Evolutionary conservation across 2,888 invertebrate species (phyloP).

Genomic region (Andrena fulva): DNA sequence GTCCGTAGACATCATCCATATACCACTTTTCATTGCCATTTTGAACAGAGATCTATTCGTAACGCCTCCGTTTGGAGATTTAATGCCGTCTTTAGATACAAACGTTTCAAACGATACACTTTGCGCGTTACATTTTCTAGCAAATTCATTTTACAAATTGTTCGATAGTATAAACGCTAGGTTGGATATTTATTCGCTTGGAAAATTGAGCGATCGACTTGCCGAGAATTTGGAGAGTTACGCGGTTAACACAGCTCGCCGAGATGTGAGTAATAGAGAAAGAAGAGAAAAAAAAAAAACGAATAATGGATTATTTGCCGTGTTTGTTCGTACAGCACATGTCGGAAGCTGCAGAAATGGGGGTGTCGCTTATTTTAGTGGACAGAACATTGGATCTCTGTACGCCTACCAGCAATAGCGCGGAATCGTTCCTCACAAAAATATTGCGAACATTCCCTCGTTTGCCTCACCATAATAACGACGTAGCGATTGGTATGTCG

Average conservation of each 20-base stretch:
- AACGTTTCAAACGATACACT: constrained; percentile 74
- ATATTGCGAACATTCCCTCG: constrained; percentile 87
- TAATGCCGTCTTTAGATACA: constrained; percentile 87
- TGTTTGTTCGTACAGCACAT: constrained; percentile 49
- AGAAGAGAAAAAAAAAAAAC: background rate
- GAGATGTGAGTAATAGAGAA: constrained; percentile 85
- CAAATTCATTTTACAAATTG: constrained; percentile 78
- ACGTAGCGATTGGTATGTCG: constrained; percentile 89
- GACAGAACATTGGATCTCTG: constrained; percentile 89
- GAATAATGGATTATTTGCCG: background rate
- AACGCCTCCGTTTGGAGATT: constrained; percentile 87
- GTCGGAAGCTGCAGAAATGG: constrained; percentile 76
- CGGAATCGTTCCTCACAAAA: constrained; percentile 88
- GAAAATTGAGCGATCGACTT: constrained; percentile 87
- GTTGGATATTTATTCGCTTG: constrained; percentile 89
- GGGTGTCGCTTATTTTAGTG: constrained; percentile 87
- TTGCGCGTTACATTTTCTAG: constrained; percentile 74
- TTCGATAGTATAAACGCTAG: constrained; percentile 87
- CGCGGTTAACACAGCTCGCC: constrained; percentile 81
- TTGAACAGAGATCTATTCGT: constrained; percentile 88
- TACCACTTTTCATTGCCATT: constrained; percentile 87
- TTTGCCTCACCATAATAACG: constrained; percentile 88
- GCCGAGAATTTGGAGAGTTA: constrained; percentile 77
- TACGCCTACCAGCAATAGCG: constrained; percentile 87
- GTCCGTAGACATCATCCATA: constrained; percentile 86